phyloP scores from a whole-genome alignment of 1,140 invertebrate genomes.

The Oryctes rhinoceros region DNA sequence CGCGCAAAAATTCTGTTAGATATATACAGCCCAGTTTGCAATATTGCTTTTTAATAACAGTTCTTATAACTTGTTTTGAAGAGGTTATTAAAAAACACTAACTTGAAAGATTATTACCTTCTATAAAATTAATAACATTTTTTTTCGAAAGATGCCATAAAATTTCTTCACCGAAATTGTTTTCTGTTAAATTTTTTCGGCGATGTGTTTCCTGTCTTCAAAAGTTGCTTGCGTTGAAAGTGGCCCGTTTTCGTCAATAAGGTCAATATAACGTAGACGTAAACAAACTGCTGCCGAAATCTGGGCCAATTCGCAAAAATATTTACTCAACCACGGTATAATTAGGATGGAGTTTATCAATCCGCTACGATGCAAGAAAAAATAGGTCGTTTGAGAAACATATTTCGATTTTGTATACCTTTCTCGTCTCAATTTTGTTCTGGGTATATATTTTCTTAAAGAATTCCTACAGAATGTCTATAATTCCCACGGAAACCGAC shows the following conservation, averaged over 20 bases:
- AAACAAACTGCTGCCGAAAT: conserved; percentile 24
- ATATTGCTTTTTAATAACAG: background rate
- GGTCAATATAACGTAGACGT: conserved; percentile 32
- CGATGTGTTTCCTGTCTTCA: background rate
- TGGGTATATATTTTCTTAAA: too few relatives aligned
- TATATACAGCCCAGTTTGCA: too few relatives aligned
- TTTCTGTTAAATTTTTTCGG: background rate
- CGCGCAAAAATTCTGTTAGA: too few relatives aligned
- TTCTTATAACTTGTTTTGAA: background rate
- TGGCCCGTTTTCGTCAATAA: conserved; percentile 25
- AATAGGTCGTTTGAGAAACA: background rate
- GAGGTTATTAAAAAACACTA: background rate
- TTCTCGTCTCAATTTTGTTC: too few relatives aligned
- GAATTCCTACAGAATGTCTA: too few relatives aligned
- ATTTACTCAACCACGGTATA: conserved; percentile 18
- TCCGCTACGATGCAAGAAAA: background rate
- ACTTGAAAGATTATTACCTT: background rate
- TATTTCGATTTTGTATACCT: too few relatives aligned
- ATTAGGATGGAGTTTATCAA: conserved; percentile 21
- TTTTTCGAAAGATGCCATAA: background rate
- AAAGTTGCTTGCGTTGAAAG: background rate
- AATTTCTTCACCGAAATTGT: background rate
- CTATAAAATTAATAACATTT: background rate
- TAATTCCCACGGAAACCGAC: too few relatives aligned
- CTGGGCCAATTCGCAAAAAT: conserved; percentile 33